These are phyloP conservation scores for Crematogaster levior DNA, from an alignment of 2,888 invertebrate species.

Conservation along the genomic window DNA sequence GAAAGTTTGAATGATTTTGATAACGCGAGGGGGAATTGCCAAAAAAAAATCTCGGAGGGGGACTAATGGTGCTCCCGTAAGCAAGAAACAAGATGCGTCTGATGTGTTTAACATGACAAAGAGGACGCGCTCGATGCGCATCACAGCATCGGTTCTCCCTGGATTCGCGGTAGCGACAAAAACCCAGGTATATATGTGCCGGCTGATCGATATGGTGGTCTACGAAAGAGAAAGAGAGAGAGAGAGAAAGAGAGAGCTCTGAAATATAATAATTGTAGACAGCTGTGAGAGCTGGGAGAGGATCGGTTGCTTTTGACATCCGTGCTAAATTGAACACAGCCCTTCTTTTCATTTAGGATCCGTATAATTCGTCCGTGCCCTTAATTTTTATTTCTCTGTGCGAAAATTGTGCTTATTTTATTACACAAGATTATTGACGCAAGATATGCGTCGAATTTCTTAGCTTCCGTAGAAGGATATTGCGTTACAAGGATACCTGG, in stretches of 20 bases:
- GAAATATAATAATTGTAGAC: conserved; percentile 82
- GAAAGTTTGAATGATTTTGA: background rate
- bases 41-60: background rate
- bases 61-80: conserved; percentile 49
- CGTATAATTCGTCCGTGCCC: conserved; percentile 65
- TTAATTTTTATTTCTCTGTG: conserved; percentile 26
- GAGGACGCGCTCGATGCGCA: conserved; percentile 78
- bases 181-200: conserved; percentile 76
- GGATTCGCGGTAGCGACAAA: conserved; percentile 72
- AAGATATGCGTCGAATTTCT: background rate
- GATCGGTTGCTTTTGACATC: conserved; percentile 72
- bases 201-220: conserved; percentile 61
- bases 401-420: conserved; percentile 31
- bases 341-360: conserved; percentile 54
- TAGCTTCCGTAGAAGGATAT: background rate
- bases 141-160: conserved; percentile 81
- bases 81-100: conserved; percentile 77
- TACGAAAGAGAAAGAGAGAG: conserved; percentile 36
- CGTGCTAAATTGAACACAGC: conserved; percentile 71
- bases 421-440: background rate
- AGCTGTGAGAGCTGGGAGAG: conserved; percentile 78
- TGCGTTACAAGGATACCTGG: background rate
- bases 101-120: conserved; percentile 83
- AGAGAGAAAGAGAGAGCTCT: conserved; percentile 66
- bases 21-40: background rate